phyloP scores from a whole-genome alignment of 1,140 invertebrate species.

The Aphis craccivora region DNA sequence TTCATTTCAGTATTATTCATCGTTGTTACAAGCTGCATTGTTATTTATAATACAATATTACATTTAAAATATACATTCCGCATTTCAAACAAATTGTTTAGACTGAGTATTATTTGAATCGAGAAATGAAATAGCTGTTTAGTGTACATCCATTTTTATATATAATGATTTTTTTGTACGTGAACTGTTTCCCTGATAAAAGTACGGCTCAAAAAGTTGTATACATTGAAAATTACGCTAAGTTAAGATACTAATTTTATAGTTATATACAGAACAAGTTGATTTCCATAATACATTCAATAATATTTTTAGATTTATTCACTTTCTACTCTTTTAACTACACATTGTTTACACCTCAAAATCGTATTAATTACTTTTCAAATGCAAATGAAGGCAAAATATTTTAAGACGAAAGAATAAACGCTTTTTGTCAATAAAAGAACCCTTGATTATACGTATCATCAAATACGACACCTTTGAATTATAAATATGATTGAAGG shows the following conservation, averaged over 20 bases:
- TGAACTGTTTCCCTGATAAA: not conserved
- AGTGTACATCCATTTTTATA: too few species aligned
- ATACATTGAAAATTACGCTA: not conserved
- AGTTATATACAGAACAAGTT: too few species aligned
- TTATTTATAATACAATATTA: too few species aligned
- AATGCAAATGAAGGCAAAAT: not conserved
- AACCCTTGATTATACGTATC: not conserved
- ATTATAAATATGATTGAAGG: not conserved
- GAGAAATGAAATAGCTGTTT: not conserved
- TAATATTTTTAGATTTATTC: not conserved
- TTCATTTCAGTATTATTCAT: too few species aligned
- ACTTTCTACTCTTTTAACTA: not conserved
- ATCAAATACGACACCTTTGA: not conserved
- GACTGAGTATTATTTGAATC: not conserved
- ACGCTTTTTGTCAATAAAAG: conserved; percentile 1
- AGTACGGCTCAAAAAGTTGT: not conserved
- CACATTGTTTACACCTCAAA: not conserved
- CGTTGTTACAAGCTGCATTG: too few species aligned
- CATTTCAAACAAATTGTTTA: not conserved
- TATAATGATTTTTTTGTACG: not conserved
- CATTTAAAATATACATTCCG: too few species aligned
- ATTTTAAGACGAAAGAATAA: not conserved
- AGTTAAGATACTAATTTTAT: too few species aligned
- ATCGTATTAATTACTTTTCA: not conserved
- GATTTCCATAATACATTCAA: not conserved